These are phyloP conservation scores for Muschampia plurimacula DNA, from an alignment of 2,888 invertebrate species.

Conservation along the genomic window DNA sequence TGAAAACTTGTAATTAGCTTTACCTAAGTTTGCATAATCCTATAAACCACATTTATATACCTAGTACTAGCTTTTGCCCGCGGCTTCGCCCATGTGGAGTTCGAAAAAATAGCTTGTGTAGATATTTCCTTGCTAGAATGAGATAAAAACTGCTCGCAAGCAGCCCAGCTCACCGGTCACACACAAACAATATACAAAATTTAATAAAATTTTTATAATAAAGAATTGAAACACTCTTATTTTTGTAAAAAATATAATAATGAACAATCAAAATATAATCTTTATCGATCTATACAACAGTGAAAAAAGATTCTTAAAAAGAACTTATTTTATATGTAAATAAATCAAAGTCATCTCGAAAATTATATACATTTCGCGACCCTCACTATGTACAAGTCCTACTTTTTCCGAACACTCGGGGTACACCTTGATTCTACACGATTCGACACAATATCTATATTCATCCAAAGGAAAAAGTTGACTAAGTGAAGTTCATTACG, in stretches of 20 bases:
- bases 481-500: background rate
- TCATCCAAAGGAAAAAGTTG: background rate
- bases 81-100: too few relatives aligned
- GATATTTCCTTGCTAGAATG: too few relatives aligned
- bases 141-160: too few relatives aligned
- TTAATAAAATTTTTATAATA: too few relatives aligned
- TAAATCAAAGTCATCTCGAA: constrained; percentile 62
- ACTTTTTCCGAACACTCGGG: constrained; percentile 19
- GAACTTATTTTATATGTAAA: constrained; percentile 60
- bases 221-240: constrained; percentile 48
- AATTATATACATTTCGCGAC: constrained; percentile 61
- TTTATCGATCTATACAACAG: constrained; percentile 84
- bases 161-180: too few relatives aligned
- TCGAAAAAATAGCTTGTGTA: too few relatives aligned
- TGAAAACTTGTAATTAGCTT: too few relatives aligned
- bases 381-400: constrained; percentile 57
- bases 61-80: too few relatives aligned
- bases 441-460: background rate
- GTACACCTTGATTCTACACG: background rate
- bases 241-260: constrained; percentile 80
- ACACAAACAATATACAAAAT: too few relatives aligned
- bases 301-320: constrained; percentile 68
- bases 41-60: too few relatives aligned
- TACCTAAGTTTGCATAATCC: too few relatives aligned
- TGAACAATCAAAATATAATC: constrained; percentile 79